These are phyloP conservation scores for Phalangium opilio DNA, from an alignment of 2,888 invertebrate genomes.

Conservation along the genomic window DNA sequence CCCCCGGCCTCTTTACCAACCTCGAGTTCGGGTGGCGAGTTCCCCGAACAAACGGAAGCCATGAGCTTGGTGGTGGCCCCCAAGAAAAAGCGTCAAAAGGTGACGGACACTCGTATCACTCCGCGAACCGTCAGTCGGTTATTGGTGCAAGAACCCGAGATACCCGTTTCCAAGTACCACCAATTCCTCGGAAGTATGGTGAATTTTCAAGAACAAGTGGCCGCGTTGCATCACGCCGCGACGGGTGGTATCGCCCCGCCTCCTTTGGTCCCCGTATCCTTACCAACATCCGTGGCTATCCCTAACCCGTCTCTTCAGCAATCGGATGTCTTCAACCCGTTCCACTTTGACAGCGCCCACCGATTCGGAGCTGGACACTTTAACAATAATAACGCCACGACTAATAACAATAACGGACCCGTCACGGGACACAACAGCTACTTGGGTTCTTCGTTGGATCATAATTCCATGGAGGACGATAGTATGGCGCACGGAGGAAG, in stretches of 20 bases:
- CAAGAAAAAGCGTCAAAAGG: constrained; percentile 91
- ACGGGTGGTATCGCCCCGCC: constrained; percentile 37
- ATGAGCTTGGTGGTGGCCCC: constrained; percentile 85
- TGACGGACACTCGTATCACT: constrained; percentile 82
- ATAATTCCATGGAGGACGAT: not conserved
- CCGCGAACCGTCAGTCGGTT: constrained; percentile 39
- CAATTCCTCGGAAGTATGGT: not conserved
- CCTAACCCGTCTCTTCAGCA: constrained; percentile 90
- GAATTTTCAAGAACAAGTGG: no score
- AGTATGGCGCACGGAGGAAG: no score
- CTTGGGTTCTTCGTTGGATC: not conserved
- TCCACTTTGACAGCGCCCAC: constrained; percentile 5
- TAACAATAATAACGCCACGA: no score
- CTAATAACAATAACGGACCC: no score
- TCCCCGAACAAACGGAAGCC: constrained; percentile 78
- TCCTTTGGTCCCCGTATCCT: constrained; percentile 68
- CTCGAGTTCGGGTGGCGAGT: constrained; percentile 5
- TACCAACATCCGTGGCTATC: constrained; percentile 90
- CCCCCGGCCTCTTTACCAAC: constrained; percentile 9
- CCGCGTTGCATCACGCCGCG: no score
- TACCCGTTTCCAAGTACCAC: not conserved
- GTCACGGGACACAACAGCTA: no score
- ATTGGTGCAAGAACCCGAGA: not conserved
- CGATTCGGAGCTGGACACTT: no score
- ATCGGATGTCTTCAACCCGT: constrained; percentile 76